Evolutionary conservation across 2,797 vertebrate species (phyloP), one percentile per base, ranked within the genome.

Genomic region (Sebastes diaconus): DNA sequence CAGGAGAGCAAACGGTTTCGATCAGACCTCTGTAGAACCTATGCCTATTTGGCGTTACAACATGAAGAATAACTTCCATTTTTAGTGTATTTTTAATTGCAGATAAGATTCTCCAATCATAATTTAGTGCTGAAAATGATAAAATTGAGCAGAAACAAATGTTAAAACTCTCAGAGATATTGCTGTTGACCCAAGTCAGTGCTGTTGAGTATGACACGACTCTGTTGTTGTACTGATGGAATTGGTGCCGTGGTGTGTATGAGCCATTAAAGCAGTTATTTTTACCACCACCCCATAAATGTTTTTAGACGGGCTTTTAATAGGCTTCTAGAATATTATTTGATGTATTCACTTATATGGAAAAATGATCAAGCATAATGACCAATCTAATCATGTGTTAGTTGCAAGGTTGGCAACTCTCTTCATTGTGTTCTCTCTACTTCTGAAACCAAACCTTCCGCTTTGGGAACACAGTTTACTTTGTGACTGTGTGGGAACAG

Each of bases 161-260:
- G 42, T 18, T 46, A 0, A 46, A 46, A 46, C 42, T 0, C 6
- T 27, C 24, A 58, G 0, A 27, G 25, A 58, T 0, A 58, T 58
- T 25, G 24, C 25, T 58, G 20, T 1, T 52, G 50, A 8, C 12
- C 0, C 55, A 8, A 58, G 55, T 57, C 55, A 25, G 55, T 58
- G 55, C 55, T 58, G 57, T 16, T 58, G 57, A 58, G 25, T 58
- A 46, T 8, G 25, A 27, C 24, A 18, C 8, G 7, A 27, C 25
- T 58, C 14, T 46, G 57, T 27, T 25, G 24, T 58, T 58, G 24
- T 25, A 27, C 12, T 27, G 13, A 8, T 58, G 24, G 24, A 27
- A 27, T 25, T 42, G 36, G 36, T 42, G 39, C 5, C 13, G 13
- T 42, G 39, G 39, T 42, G 39, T 42, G 39, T 42, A 42, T 42